Conservation (phyloP, 2,113 vertebrate species). For the Pitta sordida region DNA sequence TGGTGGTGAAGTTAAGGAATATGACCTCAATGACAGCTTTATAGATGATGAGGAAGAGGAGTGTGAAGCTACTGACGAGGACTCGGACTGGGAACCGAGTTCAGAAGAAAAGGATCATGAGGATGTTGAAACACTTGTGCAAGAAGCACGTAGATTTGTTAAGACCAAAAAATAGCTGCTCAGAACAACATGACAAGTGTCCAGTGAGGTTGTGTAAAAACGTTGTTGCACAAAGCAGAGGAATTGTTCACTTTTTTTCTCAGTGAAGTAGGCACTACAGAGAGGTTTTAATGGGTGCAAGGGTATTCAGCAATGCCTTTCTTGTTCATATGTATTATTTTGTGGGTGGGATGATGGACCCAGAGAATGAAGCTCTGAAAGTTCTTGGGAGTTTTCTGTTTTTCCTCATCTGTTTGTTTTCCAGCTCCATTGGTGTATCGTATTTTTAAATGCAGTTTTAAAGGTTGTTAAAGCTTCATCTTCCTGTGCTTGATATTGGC, state of each 20-base stretch:
- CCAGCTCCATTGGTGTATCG: rapidly evolving
- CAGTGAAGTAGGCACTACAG: neutral
- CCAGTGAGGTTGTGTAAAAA: neutral
- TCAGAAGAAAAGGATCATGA: conserved; percentile 68
- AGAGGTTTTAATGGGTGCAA: neutral
- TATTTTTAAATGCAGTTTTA: neutral
- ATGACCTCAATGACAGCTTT: conserved; percentile 64
- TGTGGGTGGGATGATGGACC: neutral
- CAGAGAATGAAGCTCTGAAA: neutral
- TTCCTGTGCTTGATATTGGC: neutral
- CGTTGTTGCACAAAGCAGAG: neutral
- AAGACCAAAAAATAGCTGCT: conserved; percentile 65
- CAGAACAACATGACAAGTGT: no score
- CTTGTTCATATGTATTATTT: neutral
- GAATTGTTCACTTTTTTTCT: neutral
- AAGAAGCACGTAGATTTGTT: conserved; percentile 68
- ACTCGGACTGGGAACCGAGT: conserved; percentile 78
- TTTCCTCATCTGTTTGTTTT: neutral
- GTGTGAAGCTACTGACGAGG: conserved; percentile 72
- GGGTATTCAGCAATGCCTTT: neutral
- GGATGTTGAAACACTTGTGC: conserved; percentile 64
- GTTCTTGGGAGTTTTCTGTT: neutral
- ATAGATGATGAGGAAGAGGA: conserved; percentile 75
- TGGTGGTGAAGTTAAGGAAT: conserved; percentile 41
- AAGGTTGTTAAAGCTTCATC: neutral